phyloP scores from a whole-genome alignment of 2,113 vertebrate genomes.

The Bubo scandiacus region DNA sequence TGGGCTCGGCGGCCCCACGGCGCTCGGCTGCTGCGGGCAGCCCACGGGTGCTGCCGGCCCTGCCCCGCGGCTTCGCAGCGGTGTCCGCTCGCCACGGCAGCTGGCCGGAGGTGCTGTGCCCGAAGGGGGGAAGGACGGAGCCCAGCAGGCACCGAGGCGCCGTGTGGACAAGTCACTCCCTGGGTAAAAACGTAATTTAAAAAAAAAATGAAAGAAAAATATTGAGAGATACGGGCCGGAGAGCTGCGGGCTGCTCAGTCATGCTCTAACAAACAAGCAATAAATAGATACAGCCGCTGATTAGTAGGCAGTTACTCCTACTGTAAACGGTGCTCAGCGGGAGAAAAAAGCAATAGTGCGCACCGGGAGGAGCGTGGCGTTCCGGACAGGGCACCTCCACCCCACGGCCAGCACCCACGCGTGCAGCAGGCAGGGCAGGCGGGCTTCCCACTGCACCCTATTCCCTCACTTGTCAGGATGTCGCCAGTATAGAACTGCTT shows the following conservation, averaged over 20 bases:
- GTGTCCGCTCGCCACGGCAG: not conserved
- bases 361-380: not conserved
- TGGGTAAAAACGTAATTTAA: not conserved
- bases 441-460: not conserved
- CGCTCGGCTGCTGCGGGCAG: no score
- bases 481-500: not conserved
- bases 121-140: not conserved
- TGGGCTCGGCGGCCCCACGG: not conserved
- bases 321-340: conserved; percentile 30
- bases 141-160: not conserved
- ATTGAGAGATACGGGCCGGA: not conserved
- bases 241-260: conserved; percentile 53
- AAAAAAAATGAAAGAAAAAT: not conserved
- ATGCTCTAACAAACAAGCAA: conserved; percentile 60
- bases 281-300: conserved; percentile 66
- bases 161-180: not conserved
- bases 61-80: not conserved
- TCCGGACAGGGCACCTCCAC: not conserved
- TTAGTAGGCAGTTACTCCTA: conserved; percentile 64
- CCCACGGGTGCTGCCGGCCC: not conserved
- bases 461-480: not conserved
- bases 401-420: not conserved
- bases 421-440: not conserved
- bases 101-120: not conserved
- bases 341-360: not conserved